These are phyloP conservation scores for Eulemur albifrons DNA, from an alignment of 2,797 vertebrate genomes.

Conservation along the genomic window DNA sequence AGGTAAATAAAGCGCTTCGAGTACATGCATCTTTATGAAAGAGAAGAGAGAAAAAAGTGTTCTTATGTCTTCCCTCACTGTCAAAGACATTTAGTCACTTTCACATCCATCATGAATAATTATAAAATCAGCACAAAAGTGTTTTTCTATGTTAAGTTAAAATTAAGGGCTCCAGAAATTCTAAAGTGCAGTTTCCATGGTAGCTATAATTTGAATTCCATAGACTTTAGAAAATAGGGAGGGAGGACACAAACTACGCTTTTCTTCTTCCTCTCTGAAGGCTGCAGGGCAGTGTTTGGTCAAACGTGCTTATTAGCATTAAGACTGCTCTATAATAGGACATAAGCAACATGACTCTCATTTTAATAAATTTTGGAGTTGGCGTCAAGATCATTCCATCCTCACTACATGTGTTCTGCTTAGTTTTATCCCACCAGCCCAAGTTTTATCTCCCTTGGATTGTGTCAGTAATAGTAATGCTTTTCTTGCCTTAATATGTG, in stretches of 20 bases:
- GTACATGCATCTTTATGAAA: conserved; percentile 40
- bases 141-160: conserved; percentile 79
- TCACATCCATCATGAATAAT: conserved; percentile 74
- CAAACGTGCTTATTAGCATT: neutral
- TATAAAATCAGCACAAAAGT: conserved; percentile 79
- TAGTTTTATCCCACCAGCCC: neutral
- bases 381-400: neutral
- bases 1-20: conserved; percentile 45
- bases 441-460: neutral
- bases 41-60: neutral
- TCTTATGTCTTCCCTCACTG: conserved; percentile 63
- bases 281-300: conserved; percentile 30
- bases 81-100: conserved; percentile 80
- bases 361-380: neutral
- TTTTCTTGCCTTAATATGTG: neutral
- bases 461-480: neutral
- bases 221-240: conserved; percentile 62
- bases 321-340: neutral
- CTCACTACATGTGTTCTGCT: neutral
- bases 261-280: neutral
- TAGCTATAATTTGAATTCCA: conserved; percentile 80
- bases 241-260: neutral
- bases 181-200: conserved; percentile 83
- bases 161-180: conserved; percentile 81
- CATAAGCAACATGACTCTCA: neutral